Evolutionary conservation across 2,113 vertebrate species (phyloP), one percentile per base, ranked within the genome.

Genomic region (Casuarius casuarius): DNA sequence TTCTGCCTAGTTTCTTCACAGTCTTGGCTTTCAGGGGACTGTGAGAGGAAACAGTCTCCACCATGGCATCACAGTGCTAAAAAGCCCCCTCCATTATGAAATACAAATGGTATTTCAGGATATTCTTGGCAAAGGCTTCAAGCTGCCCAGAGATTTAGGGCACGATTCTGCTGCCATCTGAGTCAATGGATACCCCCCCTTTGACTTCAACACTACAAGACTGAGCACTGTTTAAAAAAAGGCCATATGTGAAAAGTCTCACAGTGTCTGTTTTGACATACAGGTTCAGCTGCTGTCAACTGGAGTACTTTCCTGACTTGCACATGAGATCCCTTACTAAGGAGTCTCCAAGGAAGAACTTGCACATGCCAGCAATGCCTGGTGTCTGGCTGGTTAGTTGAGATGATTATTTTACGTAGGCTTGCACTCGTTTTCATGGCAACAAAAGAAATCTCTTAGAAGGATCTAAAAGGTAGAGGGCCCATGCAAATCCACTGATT

Each of bases 1-100:
- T 95, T 97, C 97, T 97, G 81, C 96, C 93, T 96, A 95, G 89
- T 92, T 96, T 97, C 96, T 97, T 96, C 97, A 96, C 51, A 70
- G 44, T 73, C 88, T 92, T 90, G 95, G 92, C 70, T 97, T 96
- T 89, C 90, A 96, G 61, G 72, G 83, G 80, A 92, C 79, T 68
- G 87, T 48, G 78, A 97, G 81, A 94, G 87, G 81, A 96, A 96
- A 81, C 79, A 80, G 40, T 7, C 77, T 93, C 93, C 88, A 67
- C 42, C 22, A 35, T 49, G 84, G 91, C 94, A 97, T 80, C 65
- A 59, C 46, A 95, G 68, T 10, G 35, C 68, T 63, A 59, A 23
- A 70, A 75, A 96, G 61, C 16, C 52, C 67, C 62, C 80, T 94
- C 56, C 67, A 48, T 56, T 89, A 70, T 29, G 51, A 84, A 93